A percentile compares a stretch with the other conserved stretches of the same genome.
Conservation (phyloP, 2,797 vertebrate species). For the Ispidina lecontei region DNA sequence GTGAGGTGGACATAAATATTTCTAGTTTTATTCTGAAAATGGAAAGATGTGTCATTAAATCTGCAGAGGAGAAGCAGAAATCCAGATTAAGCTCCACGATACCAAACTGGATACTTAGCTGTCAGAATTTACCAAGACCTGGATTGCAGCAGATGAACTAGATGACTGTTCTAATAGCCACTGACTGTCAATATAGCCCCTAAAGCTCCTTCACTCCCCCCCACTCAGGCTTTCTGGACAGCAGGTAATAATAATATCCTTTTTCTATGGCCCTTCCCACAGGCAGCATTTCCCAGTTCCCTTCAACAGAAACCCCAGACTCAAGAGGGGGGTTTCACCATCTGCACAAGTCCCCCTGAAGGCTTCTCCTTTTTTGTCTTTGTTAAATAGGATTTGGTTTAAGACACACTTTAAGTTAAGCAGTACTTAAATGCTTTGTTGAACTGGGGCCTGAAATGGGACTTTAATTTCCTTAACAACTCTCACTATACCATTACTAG, state of each 20-base stretch:
- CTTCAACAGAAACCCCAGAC: background rate
- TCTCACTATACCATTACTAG: conserved; percentile 23
- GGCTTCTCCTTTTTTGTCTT: background rate
- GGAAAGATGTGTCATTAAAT: background rate
- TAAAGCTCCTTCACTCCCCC: background rate
- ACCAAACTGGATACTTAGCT: background rate
- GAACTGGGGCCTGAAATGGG: conserved; percentile 45
- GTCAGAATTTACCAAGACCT: background rate
- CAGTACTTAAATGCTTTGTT: conserved; percentile 52
- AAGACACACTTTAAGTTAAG: conserved; percentile 27
- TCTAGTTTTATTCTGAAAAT: background rate
- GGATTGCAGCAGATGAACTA: background rate
- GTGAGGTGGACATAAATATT: background rate
- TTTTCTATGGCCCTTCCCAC: background rate
- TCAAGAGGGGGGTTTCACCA: background rate
- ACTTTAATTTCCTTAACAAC: conserved; percentile 65
- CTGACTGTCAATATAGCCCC: background rate
- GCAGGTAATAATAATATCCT: background rate
- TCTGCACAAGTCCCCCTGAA: background rate
- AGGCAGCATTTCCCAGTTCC: background rate
- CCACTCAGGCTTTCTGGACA: background rate
- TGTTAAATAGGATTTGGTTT: background rate
- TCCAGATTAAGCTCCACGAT: background rate
- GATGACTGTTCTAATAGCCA: background rate
- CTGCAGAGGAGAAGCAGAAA: background rate